Evolutionary conservation across 2,888 invertebrate species (phyloP).

Genomic region (Cerastis rubricosa): DNA sequence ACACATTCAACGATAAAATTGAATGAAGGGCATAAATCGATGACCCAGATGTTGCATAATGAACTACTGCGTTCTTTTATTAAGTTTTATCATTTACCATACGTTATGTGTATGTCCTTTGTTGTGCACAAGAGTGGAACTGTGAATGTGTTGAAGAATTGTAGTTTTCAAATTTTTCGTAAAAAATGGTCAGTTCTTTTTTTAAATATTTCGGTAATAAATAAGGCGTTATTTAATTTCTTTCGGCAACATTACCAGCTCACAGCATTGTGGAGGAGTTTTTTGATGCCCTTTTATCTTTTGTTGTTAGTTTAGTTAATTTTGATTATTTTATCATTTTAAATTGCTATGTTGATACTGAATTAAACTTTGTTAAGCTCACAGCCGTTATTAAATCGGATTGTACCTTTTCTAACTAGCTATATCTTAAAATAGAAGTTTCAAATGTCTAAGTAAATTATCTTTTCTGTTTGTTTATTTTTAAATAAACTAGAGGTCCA

Average conservation of each 20-base stretch:
- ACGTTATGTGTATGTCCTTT: neutral
- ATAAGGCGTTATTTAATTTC: neutral
- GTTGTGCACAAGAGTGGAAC: slow-evolving; percentile 5
- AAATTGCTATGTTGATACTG: neutral
- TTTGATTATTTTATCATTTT: neutral
- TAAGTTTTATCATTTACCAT: slow-evolving; percentile 21
- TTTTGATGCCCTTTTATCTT: neutral
- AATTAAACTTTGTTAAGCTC: neutral
- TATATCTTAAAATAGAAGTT: neutral
- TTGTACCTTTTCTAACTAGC: neutral
- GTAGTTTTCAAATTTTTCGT: neutral
- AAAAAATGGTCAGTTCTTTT: slow-evolving; percentile 8
- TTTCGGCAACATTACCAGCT: neutral
- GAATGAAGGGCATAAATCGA: slow-evolving; percentile 31
- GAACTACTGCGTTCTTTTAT: slow-evolving; percentile 10
- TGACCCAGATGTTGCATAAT: slow-evolving; percentile 33
- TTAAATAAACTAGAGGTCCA: neutral
- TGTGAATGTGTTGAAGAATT: neutral
- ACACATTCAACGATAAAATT: neutral
- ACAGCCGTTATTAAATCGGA: neutral
- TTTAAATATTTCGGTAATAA: neutral
- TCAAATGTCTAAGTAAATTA: neutral
- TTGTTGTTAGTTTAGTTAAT: neutral
- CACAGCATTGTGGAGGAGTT: neutral
- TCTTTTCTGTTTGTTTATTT: neutral